These are phyloP conservation scores for Odontomyia ornata DNA, from an alignment of 2,888 invertebrate species.

Conservation along the genomic window DNA sequence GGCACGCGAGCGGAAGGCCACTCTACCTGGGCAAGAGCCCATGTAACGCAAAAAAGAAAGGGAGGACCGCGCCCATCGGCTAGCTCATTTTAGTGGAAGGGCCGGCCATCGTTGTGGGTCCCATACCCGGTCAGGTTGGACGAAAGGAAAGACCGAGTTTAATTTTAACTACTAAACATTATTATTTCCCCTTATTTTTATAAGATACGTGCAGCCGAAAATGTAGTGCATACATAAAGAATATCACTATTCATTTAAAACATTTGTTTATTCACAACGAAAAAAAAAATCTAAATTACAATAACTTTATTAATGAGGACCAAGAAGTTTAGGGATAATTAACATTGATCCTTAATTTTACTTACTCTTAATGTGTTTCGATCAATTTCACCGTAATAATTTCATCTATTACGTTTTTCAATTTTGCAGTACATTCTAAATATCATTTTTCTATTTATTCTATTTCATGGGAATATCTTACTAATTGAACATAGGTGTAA, in stretches of 20 bases:
- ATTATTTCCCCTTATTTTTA: constrained; percentile 34
- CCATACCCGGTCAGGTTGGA: too few species aligned
- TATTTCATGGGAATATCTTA: constrained; percentile 29
- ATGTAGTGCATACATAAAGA: constrained; percentile 37
- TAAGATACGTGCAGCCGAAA: constrained; percentile 42
- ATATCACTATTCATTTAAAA: constrained; percentile 21
- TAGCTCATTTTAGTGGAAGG: too few species aligned
- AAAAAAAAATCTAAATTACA: constrained; percentile 36
- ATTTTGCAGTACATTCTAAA: neutral
- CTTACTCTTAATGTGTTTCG: neutral
- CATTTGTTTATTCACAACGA: neutral
- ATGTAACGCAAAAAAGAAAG: too few species aligned
- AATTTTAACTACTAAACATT: too few species aligned
- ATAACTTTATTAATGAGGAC: constrained; percentile 13
- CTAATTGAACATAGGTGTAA: neutral
- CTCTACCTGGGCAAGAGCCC: too few species aligned
- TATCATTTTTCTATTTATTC: neutral
- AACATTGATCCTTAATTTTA: constrained; percentile 20
- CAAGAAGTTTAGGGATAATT: constrained; percentile 14
- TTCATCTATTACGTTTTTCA: neutral
- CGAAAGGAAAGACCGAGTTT: too few species aligned
- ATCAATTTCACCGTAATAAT: constrained; percentile 4
- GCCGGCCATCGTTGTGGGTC: too few species aligned
- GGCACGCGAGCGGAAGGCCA: too few species aligned
- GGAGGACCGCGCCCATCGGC: too few species aligned